A percentile compares a stretch with the other conserved stretches of the same genome.
Conservation (phyloP, 2,113 vertebrate species). For the Tragelaphus scriptus region DNA sequence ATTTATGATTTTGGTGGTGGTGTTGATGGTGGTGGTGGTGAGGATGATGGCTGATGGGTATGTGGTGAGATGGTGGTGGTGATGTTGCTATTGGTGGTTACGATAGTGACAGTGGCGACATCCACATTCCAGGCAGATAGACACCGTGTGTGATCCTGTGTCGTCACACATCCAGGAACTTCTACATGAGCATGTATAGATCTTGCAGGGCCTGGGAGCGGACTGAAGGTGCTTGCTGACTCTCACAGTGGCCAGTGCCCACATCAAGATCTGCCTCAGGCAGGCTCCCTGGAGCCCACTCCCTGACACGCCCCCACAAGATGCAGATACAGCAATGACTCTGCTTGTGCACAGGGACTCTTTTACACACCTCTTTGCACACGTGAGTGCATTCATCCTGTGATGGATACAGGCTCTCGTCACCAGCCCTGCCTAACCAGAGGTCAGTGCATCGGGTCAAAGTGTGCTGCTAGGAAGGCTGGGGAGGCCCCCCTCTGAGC, state of each 20-base stretch:
- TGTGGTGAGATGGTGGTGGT: background rate
- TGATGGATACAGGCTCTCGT: background rate
- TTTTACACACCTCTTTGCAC: background rate
- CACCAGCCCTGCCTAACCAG: background rate
- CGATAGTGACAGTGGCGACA: rapidly evolving
- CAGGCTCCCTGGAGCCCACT: background rate
- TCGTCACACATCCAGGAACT: background rate
- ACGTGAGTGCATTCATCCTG: background rate
- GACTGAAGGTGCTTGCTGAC: background rate
- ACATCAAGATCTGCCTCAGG: background rate
- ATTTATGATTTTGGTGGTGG: background rate
- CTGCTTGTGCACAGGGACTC: background rate
- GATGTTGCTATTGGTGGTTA: too few species aligned
- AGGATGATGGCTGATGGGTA: background rate
- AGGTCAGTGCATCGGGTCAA: background rate
- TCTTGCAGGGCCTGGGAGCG: background rate
- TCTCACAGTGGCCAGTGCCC: background rate
- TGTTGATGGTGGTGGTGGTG: background rate
- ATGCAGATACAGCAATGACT: background rate
- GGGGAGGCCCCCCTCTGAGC: background rate
- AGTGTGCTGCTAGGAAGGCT: background rate
- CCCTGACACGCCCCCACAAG: background rate
- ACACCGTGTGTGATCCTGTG: too few species aligned
- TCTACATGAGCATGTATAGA: too few species aligned
- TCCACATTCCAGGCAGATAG: background rate